Evolutionary conservation across 2,888 invertebrate species (phyloP), one percentile per base, ranked within the genome.

Genomic region (Tipula vernalis): DNA sequence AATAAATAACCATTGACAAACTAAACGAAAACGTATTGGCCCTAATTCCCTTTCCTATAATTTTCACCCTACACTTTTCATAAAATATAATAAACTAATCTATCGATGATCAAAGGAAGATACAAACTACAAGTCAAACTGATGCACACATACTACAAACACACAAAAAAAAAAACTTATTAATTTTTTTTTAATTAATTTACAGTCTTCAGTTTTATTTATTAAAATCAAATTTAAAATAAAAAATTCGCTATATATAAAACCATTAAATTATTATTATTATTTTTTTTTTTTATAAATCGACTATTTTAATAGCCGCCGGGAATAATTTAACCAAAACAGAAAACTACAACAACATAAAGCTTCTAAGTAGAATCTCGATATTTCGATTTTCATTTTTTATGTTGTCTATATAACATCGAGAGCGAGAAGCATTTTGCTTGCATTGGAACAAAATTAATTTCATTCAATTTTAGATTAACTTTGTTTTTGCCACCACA

Each of bases 171-270:
- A 71, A 51, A 51, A 71, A 71, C 28, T 28, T 71, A 28, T 28
- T 71, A 28, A 71, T 28, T 71, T 71, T 51, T 51, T 71, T 71
- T 71, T 71, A 71, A 71, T 71, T 71, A 71, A 71, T 71, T 71
- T 71, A 71, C 71, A 71, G 71, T 71, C 71, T 71, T 71, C 71
- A 71, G 71, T 71, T 71, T 71, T 71, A 71, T 71, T 71, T 71
- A 71, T 71, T 71, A 71, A 71, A 71, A 71, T 71, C 28, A 71
- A 71, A 71, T 71, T 71, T 71, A 71, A 71, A 57, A 51, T 51
- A 51, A 57, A 71, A 71, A 71, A 71, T 10, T 71, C 10, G 15
- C 28, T 28, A 10, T 28, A 10, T 28, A 28, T 28, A 28, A 71
- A 71, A 71, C 71, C 71, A 71, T 71, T 71, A 71, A 71, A 71